Evolutionary conservation across 1,140 invertebrate genomes (phyloP).

Genomic region (Ceratosolen solmsi): DNA sequence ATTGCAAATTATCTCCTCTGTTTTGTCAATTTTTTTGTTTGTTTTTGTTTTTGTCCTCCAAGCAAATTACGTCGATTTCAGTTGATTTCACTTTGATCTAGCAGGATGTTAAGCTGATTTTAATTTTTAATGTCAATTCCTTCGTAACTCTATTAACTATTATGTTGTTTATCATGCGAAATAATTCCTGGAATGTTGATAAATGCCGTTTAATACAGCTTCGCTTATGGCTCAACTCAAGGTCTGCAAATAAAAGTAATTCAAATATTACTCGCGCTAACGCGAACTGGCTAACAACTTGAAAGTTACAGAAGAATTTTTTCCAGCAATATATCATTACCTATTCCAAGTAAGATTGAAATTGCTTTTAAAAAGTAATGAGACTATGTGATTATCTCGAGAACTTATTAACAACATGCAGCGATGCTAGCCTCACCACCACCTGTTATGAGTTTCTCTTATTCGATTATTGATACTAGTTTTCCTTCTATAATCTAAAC

Average conservation of each 20-base stretch:
- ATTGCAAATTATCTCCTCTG: too few relatives aligned
- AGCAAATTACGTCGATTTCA: too few relatives aligned
- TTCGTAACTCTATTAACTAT: too few relatives aligned
- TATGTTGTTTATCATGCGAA: too few relatives aligned
- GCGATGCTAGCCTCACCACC: background rate
- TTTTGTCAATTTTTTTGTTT: too few relatives aligned
- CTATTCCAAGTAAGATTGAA: background rate
- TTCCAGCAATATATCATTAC: background rate
- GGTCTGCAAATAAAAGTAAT: too few relatives aligned
- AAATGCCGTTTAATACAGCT: background rate
- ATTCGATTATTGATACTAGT: background rate
- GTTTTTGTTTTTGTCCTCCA: too few relatives aligned
- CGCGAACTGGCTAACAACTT: background rate
- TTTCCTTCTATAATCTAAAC: background rate
- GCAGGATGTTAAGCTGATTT: too few relatives aligned
- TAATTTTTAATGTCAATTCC: too few relatives aligned
- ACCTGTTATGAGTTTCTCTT: background rate
- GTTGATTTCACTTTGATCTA: too few relatives aligned
- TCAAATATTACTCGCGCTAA: background rate
- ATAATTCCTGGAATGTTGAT: too few relatives aligned
- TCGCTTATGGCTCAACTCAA: too few relatives aligned
- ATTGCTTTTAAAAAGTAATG: background rate
- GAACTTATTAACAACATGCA: background rate
- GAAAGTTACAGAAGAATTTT: background rate
- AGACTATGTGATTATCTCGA: background rate